Base-by-base conservation (phyloP, 2,113 vertebrate species). In the Actinemys pallida region DNA sequence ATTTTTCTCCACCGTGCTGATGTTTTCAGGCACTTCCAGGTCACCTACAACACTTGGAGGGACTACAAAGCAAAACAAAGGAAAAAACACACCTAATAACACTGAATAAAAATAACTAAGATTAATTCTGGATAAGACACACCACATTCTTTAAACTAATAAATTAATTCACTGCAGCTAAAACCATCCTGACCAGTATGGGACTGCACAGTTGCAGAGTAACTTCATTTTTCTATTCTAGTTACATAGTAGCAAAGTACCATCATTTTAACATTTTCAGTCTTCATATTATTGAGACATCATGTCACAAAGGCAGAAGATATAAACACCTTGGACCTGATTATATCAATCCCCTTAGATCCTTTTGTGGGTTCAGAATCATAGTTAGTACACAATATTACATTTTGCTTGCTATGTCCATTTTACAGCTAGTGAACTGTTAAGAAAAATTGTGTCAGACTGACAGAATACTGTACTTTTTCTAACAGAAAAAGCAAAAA, bases 1-100 rank as follows among this genome's bases (percentile, higher is more conserved):
- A 97, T 99, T 99, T 98, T 99, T 99, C 94, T 99, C 98, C 35
- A 99, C 98, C 76, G 99, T 98, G 54, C 98, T 99, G 91, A 99
- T 93, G 45, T 99, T 99, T 95, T 99, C 99, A 59, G 99, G 98
- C 27, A 97, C 39, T 20, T 97, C 91, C 1, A 97, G 82, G 93
- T 98, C 96, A 90, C 99, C 99, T 47, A 96, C 97, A 93, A 99
- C 99, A 96, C 93, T 98, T 31, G 99, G 99, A 45, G 99, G 99
- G 52, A 99, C 99, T 99, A 88, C 11, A 95, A 92, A 88, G 85
- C 50, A 87, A 94, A 47, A 95, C 39, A 3, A 80, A 86, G 54
- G 62, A 75, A 72, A 93, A 59, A 29, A 0, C 45, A 65, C 22
- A 35, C 12, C 83, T 92, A 25, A 93, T 29, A 89, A 80, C 1